phyloP scores from a whole-genome alignment of 1,140 invertebrate species.

The Hycleus cichorii region DNA sequence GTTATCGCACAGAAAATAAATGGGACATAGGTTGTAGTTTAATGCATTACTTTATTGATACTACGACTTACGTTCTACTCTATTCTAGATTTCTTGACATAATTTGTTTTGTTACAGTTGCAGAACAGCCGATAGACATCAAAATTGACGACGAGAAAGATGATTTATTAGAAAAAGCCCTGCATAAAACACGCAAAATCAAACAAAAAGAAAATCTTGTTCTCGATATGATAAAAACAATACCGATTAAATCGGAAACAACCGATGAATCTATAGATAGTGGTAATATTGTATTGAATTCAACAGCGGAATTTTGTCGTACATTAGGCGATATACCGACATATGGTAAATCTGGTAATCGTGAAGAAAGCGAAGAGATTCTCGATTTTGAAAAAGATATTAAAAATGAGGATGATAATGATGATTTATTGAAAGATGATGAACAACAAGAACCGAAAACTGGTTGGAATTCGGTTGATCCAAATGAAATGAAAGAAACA shows the following conservation, averaged over 20 bases:
- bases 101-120: slow-evolving; percentile 8
- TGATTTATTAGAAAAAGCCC: slow-evolving; percentile 61
- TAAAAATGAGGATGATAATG: not conserved
- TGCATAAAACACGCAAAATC: slow-evolving; percentile 66
- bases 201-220: slow-evolving; percentile 52
- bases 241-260: slow-evolving; percentile 43
- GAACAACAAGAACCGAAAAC: slow-evolving; percentile 33
- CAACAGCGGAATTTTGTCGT: slow-evolving; percentile 94
- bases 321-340: slow-evolving; percentile 91
- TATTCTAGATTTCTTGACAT: no score
- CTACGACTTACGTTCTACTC: no score
- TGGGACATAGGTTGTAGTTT: no score
- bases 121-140: slow-evolving; percentile 48
- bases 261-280: slow-evolving; percentile 39
- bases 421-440: slow-evolving; percentile 33
- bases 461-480: slow-evolving; percentile 47
- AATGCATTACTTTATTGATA: no score
- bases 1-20: no score
- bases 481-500: slow-evolving; percentile 38
- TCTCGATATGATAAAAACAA: slow-evolving; percentile 39
- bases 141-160: slow-evolving; percentile 69
- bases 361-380: slow-evolving; percentile 76
- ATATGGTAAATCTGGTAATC: slow-evolving; percentile 80
- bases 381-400: slow-evolving; percentile 46
- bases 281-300: slow-evolving; percentile 76